Evolutionary conservation across 1,140 invertebrate genomes (phyloP), one percentile per base, ranked within the genome.

Genomic region (Cydia strobilella): DNA sequence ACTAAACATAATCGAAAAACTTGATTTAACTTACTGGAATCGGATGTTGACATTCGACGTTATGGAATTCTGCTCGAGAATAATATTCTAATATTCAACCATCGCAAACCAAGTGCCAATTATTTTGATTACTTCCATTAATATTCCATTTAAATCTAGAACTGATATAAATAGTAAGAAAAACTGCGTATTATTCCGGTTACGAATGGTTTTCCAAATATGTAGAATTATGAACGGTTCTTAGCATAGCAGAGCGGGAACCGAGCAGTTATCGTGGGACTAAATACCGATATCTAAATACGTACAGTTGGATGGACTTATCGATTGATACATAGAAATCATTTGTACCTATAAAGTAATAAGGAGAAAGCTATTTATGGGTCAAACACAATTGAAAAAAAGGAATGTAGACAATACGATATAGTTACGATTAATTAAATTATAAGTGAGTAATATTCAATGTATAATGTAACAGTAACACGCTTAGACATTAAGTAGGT

Each of bases 271-370:
- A 69, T 39, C 27, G n/a, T 42, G 31, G 25, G 27, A 42, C 65
- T 69, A 69, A 69, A 69, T 69, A 69, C 65, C 65, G 65, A 69
- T 69, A 69, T 69, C 65, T 69, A 39, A 69, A 69, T 69, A 69
- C 15, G 65, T 69, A 69, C 65, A 69, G 63, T 66, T 31, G 27
- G 10, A 59, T 23, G 20, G 54, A 84, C 79, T 80, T 83, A 80
- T 79, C 75, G 31, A 80, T 79, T 76, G 31, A 80, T 81, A 82
- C 75, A 83, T 73, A 76, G 72, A 80, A 82, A 84, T 39, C 7
- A 39, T 10, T 10, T 39, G 31, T 35, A 35, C 27, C 5, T 31
- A 6, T 9, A 39, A 39, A 39, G 35, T 39, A 39, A 10, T 39
- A 9, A 39, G 10, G 2, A 39, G 35, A 39, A 39, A 39, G 35